A percentile compares a stretch with the other conserved stretches of the same genome.
Evolutionary conservation across 2,888 invertebrate species (phyloP).

Genomic region (Pristionchus exspectatus): DNA sequence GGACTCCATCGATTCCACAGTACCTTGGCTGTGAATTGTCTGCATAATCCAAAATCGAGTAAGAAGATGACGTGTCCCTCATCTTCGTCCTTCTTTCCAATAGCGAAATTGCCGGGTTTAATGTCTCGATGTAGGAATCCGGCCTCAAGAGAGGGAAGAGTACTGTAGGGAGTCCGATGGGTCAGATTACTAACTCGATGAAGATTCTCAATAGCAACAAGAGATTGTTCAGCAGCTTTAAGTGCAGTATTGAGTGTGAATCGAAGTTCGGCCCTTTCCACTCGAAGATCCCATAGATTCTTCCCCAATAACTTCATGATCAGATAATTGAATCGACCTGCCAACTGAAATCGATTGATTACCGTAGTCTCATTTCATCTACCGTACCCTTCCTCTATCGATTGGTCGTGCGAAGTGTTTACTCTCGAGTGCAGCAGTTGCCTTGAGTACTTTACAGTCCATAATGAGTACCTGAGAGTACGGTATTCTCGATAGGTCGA

Average conservation of each 20-base stretch:
- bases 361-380: not conserved
- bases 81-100: slow-evolving; percentile 63
- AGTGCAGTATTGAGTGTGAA: slow-evolving; percentile 60
- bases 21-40: slow-evolving; percentile 63
- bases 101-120: slow-evolving; percentile 71
- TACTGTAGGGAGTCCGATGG: not conserved
- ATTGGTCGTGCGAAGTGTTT: slow-evolving; percentile 69
- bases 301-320: slow-evolving; percentile 73
- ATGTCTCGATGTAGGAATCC: slow-evolving; percentile 73
- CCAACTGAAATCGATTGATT: not conserved
- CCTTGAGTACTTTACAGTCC: slow-evolving; percentile 71
- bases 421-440: slow-evolving; percentile 64
- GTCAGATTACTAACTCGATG: slow-evolving; percentile 54
- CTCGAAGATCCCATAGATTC: slow-evolving; percentile 72
- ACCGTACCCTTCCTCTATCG: slow-evolving; percentile 64
- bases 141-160: slow-evolving; percentile 58
- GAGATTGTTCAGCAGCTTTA: slow-evolving; percentile 63
- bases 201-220: slow-evolving; percentile 58
- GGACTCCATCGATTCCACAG: not conserved
- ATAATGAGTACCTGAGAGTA: slow-evolving; percentile 65
- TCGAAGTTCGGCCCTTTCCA: slow-evolving; percentile 59
- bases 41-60: slow-evolving; percentile 73
- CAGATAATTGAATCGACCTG: slow-evolving; percentile 68
- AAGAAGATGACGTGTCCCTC: slow-evolving; percentile 70
- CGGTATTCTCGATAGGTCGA: not conserved